Evolutionary conservation across 2,888 invertebrate species (phyloP), one percentile per base, ranked within the genome.

Genomic region (Parnassius orleans): DNA sequence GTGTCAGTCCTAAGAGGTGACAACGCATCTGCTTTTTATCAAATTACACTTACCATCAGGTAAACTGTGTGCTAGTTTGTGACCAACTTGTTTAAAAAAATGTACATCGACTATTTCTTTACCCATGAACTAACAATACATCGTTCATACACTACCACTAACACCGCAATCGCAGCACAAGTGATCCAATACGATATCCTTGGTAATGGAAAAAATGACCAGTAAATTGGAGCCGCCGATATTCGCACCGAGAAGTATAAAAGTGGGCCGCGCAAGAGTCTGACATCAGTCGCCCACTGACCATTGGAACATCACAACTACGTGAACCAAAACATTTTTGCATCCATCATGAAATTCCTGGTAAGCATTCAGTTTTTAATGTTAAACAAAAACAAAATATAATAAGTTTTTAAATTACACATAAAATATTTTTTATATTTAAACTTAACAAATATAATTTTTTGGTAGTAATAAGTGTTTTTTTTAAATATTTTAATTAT

Each of bases 321-420:
- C 48, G 44, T 10, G 12, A 19, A 10, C 15, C 5, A 51, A 14
- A 10, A 10, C n/a, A 15, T 33, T 42, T 47, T 47, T 11, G 58
- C 63, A 68, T 66, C 53, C 84, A 84, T 76, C 82, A 86, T 86
- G 86, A 86, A 86, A 74, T 84, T 84, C 81, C 73, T 86, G 86
- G 86, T 86, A 83, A 86, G 86, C 72, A 69, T 65, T 64, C 11
- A 43, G 11, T 43, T 43, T 19, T 11, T 43, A 43, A 43, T 43
- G 43, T 43, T 43, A 11, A 43, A 11, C 11, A 11, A 10, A 43
- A 43, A 43, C 43, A 43, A 11, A 11, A 10, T 3, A 3, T 10
- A 11, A 43, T 3, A 43, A 10, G 33, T 33, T 5, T 33, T 33
- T 33, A 33, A 33, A 24, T 7, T 5, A 33, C 33, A 33, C 33